Evolutionary conservation across 2,113 vertebrate species (phyloP).

Genomic region (Regulus satrapa): DNA sequence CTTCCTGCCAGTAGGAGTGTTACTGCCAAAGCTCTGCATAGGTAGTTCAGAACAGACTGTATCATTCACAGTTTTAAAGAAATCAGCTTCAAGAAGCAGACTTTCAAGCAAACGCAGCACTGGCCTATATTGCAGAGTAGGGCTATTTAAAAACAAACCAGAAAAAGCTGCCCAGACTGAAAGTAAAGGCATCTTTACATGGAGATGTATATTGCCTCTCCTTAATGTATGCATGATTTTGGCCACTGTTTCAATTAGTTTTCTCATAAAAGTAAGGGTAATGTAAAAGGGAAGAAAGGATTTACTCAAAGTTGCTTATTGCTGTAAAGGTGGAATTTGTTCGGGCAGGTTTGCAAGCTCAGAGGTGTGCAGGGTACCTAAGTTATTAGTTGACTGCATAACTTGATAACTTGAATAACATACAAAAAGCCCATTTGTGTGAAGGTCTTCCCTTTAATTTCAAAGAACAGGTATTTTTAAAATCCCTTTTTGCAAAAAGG

Average conservation of each 20-base stretch:
- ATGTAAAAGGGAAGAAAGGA: neutral
- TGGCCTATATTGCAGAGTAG: neutral
- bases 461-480: slow-evolving; percentile 32
- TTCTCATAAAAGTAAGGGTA: neutral
- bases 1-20: neutral
- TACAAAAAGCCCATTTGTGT: neutral
- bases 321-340: neutral
- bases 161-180: neutral
- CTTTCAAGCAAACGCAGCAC: neutral
- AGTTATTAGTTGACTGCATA: neutral
- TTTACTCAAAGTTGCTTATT: neutral
- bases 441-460: slow-evolving; percentile 42
- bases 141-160: neutral
- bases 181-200: neutral
- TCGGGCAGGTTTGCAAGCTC: neutral
- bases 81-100: neutral
- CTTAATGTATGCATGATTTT: neutral
- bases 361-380: neutral
- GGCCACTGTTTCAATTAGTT: neutral
- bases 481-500: neutral
- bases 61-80: slow-evolving; percentile 10
- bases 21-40: neutral
- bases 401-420: neutral
- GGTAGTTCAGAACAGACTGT: neutral
- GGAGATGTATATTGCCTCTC: neutral